Base-by-base conservation (phyloP, 1,140 invertebrate genomes). In the Olivierus martensii region DNA sequence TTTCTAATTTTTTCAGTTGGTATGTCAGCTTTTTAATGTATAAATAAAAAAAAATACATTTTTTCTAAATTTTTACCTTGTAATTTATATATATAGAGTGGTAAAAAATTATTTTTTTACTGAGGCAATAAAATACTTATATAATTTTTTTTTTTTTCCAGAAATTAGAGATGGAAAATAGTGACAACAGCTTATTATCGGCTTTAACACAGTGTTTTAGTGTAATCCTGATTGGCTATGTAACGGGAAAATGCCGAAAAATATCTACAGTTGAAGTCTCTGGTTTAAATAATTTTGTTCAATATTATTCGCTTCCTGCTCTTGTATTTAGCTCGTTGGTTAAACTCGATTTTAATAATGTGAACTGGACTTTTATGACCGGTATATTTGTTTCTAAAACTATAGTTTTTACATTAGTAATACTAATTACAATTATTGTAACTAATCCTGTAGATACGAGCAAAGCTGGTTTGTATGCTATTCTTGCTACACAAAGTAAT, bases 401-500 rank as follows among this genome's bases (percentile, higher is more conserved):
- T 45, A 66, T 83, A 22, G 78, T 97, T 36, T 97, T 96, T 72
- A 72, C 89, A 58, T 66, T 77, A 21, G 91, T 96, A 4, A 74
- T 84, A 11, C 62, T 84, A 19, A 72, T 94, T 11, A 86, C 84
- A 3, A 60, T 92, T 49, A 63, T 94, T 34, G 77, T 89, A 15
- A 81, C 81, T 9, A 79, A 80, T 67, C 84, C 86, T 9, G 66
- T 81, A 5, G 84, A 91, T 70, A 76, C 83, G 52, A 86, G 84
- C 12, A 78, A 81, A 62, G 86, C 87, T 49, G 92, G 89, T 12
- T 73, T 96, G 18, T 91, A 86, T 76, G 87, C 86, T 19, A 96
- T 97, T 61, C 94, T 96, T 68, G 86, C 84, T 46, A 96, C 92
- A 0, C 91, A 96, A 66, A 93, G 88, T 66, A 98, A 98, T 77